Conservation (phyloP, 2,888 invertebrate genomes). For the Acanthoscelides obtectus region DNA sequence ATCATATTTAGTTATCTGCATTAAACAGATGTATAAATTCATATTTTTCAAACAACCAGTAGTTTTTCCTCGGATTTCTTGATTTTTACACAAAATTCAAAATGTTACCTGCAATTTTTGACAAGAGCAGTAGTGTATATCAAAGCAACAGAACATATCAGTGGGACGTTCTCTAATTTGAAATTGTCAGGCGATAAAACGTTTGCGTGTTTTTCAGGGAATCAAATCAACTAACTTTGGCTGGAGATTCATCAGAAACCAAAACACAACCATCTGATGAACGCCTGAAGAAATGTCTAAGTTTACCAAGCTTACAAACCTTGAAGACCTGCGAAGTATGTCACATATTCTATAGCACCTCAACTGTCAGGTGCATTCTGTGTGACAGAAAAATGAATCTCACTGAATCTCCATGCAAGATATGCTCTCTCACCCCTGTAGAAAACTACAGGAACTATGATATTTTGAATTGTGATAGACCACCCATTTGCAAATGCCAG, state of each 20-base stretch:
- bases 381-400: conserved; percentile 43
- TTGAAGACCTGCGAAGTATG: conserved; percentile 25
- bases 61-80: too few species aligned
- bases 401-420: conserved; percentile 43
- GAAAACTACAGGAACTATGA: conserved; percentile 40
- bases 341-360: conserved; percentile 21
- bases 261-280: background rate
- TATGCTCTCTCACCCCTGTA: conserved; percentile 42
- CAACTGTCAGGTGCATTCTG: conserved; percentile 33
- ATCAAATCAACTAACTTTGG: background rate
- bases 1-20: too few species aligned
- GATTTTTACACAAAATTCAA: too few species aligned
- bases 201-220: background rate
- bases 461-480: conserved; percentile 37
- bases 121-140: too few species aligned
- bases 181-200: too few species aligned
- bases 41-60: too few species aligned
- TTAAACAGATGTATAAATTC: too few species aligned
- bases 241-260: background rate
- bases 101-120: too few species aligned
- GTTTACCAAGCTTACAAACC: conserved; percentile 24
- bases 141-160: too few species aligned
- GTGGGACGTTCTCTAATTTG: too few species aligned
- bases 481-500: conserved; percentile 38
- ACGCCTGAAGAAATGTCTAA: conserved; percentile 19